Evolutionary conservation across 2,797 vertebrate species (phyloP).

Genomic region (Sebastes elongatus): DNA sequence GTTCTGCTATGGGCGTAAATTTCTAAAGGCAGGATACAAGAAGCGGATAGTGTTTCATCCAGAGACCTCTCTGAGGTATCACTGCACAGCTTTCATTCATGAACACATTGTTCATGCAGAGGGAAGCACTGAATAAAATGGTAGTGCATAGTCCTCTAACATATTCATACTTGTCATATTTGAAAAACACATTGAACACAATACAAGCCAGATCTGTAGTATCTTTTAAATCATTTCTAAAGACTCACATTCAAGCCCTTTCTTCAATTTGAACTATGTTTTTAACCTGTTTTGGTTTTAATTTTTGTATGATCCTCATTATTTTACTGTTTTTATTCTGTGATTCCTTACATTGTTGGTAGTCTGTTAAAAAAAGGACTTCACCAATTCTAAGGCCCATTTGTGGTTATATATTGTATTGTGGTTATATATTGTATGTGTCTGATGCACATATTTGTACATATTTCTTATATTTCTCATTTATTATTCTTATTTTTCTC

Average conservation of each 20-base stretch:
- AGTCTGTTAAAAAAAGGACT: background rate
- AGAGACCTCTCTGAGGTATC: constrained; percentile 59
- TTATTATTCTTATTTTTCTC: no score
- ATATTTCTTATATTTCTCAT: no score
- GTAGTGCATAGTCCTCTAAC: background rate
- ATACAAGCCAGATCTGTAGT: background rate
- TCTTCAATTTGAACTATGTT: background rate
- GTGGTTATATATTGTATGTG: no score
- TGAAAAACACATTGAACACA: background rate
- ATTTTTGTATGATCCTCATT: background rate
- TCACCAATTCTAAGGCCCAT: background rate
- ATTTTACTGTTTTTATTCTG: background rate
- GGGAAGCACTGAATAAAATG: constrained; percentile 25
- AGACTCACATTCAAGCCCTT: background rate
- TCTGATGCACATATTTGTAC: background rate
- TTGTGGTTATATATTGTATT: no score
- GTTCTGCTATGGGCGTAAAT: constrained; percentile 58
- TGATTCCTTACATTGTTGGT: background rate
- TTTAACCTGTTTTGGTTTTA: background rate
- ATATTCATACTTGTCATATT: background rate
- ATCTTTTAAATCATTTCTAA: background rate
- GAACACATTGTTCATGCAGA: constrained; percentile 40
- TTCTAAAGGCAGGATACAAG: constrained; percentile 66
- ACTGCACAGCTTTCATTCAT: constrained; percentile 50
- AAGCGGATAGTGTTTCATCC: constrained; percentile 71